phyloP scores from a whole-genome alignment of 2,888 invertebrate genomes.

The Temnothorax rugatulus region DNA sequence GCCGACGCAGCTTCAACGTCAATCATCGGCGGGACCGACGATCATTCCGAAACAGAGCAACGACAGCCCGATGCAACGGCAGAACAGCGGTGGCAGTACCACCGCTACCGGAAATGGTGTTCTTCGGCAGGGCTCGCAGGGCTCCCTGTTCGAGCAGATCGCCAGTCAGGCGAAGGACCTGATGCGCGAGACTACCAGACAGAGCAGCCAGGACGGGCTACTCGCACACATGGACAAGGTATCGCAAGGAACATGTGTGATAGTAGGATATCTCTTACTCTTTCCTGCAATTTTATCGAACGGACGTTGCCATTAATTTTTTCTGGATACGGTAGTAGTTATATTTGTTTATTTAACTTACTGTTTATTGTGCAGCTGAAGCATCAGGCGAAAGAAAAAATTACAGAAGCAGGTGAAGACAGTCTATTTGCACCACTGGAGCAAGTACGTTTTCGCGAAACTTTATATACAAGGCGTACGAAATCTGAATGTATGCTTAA shows the following conservation, averaged over 20 bases:
- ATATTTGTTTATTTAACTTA: constrained; percentile 20
- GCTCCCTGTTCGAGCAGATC: constrained; percentile 95
- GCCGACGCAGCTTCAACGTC: constrained; percentile 69
- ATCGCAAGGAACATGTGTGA: constrained; percentile 61
- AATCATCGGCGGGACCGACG: constrained; percentile 57
- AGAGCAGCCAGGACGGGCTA: constrained; percentile 95
- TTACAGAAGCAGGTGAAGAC: constrained; percentile 91
- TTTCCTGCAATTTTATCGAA: background rate
- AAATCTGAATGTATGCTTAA: background rate
- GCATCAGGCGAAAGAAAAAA: constrained; percentile 89
- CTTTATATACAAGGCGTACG: background rate
- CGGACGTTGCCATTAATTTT: background rate
- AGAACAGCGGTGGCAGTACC: constrained; percentile 70
- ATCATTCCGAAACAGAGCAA: constrained; percentile 61
- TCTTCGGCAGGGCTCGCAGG: constrained; percentile 93
- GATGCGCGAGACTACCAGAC: constrained; percentile 94
- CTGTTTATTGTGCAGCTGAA: constrained; percentile 86
- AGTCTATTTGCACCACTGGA: constrained; percentile 93
- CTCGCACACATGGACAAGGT: constrained; percentile 97
- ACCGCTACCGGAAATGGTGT: constrained; percentile 81
- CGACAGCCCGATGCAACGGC: constrained; percentile 69
- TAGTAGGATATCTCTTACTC: background rate
- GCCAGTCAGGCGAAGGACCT: constrained; percentile 96
- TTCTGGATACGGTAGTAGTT: background rate
- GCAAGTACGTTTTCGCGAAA: constrained; percentile 88